Evolutionary conservation across 2,888 invertebrate genomes (phyloP).

Genomic region (Drosophila greeni): DNA sequence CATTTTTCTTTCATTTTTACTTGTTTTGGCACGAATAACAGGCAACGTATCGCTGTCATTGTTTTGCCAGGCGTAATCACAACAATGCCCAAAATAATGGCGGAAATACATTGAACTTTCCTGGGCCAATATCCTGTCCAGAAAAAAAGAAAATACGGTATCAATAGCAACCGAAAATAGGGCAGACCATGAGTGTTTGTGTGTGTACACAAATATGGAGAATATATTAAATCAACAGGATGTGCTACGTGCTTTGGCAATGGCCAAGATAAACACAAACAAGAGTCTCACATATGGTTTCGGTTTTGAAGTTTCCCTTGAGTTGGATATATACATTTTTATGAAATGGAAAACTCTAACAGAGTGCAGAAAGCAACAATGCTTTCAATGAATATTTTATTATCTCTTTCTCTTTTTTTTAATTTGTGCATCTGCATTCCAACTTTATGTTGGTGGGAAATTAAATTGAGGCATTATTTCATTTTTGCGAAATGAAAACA

Average conservation of each 20-base stretch:
- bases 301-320: not conserved
- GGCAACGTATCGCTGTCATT: constrained; percentile 23
- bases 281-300: not conserved
- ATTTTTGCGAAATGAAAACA: not conserved
- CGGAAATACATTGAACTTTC: constrained; percentile 34
- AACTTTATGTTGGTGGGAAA: not conserved
- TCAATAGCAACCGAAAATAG: constrained; percentile 10
- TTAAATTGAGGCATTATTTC: not conserved
- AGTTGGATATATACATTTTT: not conserved
- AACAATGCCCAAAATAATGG: constrained; percentile 34
- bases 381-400: not conserved
- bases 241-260: constrained; percentile 38
- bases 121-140: constrained; percentile 37
- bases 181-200: not conserved
- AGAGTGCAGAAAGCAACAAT: not conserved
- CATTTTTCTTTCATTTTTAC: constrained; percentile 6
- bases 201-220: constrained; percentile 23
- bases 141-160: not conserved
- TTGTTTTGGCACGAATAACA: constrained; percentile 18
- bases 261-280: constrained; percentile 21
- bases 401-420: not conserved
- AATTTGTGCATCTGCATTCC: too few relatives aligned
- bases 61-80: constrained; percentile 30
- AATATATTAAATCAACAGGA: constrained; percentile 43
- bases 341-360: not conserved